Conservation (phyloP, 1,140 invertebrate genomes). For the Calephelis virginiensis region DNA sequence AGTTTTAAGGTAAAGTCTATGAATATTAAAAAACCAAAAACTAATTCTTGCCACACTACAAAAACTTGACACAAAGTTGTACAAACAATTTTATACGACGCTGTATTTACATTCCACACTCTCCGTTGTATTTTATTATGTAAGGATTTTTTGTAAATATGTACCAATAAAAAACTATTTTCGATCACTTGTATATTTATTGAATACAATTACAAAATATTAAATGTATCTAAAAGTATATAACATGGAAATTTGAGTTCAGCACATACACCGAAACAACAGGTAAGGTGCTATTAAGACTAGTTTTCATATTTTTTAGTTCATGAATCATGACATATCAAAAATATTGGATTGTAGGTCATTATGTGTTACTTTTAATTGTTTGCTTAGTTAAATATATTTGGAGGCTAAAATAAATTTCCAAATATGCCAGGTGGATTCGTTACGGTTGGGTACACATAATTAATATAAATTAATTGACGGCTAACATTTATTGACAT, state of each 20-base stretch:
- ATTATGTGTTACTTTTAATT: no score
- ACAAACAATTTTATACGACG: not conserved
- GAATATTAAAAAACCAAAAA: no score
- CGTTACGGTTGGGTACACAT: no score
- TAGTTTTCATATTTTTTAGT: not conserved
- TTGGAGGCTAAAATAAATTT: no score
- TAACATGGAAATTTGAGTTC: conserved; percentile 53
- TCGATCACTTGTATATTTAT: conserved; percentile 55
- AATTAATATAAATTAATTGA: no score
- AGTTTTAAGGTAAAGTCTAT: no score
- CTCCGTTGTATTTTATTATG: not conserved
- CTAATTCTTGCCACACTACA: not conserved
- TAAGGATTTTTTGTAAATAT: conserved; percentile 57
- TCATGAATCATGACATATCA: no score
- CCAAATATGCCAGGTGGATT: no score
- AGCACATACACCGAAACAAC: conserved; percentile 34
- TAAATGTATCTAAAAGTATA: conserved; percentile 59
- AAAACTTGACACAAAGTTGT: not conserved
- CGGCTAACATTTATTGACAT: no score
- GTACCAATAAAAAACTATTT: conserved; percentile 64
- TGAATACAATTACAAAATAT: conserved; percentile 56
- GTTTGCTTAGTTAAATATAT: no score
- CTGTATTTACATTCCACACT: conserved; percentile 10
- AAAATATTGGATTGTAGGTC: not conserved
- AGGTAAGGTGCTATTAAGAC: conserved; percentile 5